phyloP scores from a whole-genome alignment of 1,140 invertebrate species.

The Sarcophaga peregrina region DNA sequence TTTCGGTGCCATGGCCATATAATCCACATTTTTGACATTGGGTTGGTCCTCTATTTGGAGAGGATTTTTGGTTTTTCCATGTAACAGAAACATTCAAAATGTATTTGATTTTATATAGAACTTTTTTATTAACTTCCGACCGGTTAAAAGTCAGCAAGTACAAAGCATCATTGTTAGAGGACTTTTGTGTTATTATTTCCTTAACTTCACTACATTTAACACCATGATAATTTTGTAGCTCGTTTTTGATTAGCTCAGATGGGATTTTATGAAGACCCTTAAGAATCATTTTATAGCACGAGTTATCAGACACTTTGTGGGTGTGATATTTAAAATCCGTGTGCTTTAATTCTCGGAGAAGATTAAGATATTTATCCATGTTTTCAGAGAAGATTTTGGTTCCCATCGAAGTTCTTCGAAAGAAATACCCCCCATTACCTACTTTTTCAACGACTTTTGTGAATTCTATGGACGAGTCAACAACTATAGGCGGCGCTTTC shows the following conservation, averaged over 20 bases:
- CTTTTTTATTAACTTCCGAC: not conserved
- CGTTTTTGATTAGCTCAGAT: not conserved
- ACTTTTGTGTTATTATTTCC: not conserved
- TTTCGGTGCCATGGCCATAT: not conserved
- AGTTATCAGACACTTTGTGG: not conserved
- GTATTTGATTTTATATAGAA: not conserved
- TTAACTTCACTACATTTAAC: not conserved
- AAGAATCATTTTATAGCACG: not conserved
- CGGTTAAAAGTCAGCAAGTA: not conserved
- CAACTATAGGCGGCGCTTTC: not conserved
- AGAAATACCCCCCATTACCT: not conserved
- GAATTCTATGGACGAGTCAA: not conserved
- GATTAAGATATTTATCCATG: not conserved
- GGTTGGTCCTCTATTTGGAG: not conserved
- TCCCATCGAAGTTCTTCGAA: not conserved
- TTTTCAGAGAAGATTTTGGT: not conserved
- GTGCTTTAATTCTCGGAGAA: not conserved
- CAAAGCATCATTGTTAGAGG: not conserved
- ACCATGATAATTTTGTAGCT: not conserved
- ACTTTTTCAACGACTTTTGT: slow-evolving; percentile 2
- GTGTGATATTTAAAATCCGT: not conserved
- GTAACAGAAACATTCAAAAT: not conserved
- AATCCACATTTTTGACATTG: not conserved
- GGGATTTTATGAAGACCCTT: not conserved
- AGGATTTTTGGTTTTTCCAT: not conserved